These are phyloP conservation scores for Lithophane semibrunnea DNA, from an alignment of 2,888 invertebrate species.

Conservation along the genomic window DNA sequence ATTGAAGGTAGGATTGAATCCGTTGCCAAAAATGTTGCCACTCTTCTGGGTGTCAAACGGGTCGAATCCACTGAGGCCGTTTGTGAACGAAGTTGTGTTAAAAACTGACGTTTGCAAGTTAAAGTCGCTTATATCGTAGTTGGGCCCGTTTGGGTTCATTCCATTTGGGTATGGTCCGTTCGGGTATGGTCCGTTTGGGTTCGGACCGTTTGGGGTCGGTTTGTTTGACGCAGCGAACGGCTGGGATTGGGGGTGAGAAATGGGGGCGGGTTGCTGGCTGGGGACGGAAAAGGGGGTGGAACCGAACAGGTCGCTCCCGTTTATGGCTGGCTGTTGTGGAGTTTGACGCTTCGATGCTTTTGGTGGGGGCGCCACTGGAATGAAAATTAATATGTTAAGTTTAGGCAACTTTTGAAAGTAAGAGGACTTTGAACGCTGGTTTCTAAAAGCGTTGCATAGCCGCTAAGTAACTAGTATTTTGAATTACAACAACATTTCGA, in stretches of 20 bases:
- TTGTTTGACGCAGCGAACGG: conserved; percentile 70
- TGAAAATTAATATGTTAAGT: conserved; percentile 9
- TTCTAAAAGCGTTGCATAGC: background rate
- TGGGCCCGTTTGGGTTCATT: conserved; percentile 76
- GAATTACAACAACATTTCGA: background rate
- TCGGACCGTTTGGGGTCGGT: conserved; percentile 70
- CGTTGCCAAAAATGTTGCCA: conserved; percentile 85
- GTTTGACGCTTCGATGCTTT: conserved; percentile 91
- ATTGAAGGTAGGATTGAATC: conserved; percentile 83
- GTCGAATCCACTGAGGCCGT: conserved; percentile 91
- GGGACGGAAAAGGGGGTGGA: conserved; percentile 93
- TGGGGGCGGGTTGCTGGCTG: conserved; percentile 62
- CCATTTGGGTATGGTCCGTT: conserved; percentile 38
- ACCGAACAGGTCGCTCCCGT: conserved; percentile 94
- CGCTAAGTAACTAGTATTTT: background rate
- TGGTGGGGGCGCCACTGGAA: conserved; percentile 96
- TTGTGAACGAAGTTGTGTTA: conserved; percentile 81
- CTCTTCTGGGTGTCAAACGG: conserved; percentile 96
- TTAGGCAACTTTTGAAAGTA: background rate
- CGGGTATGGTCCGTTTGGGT: conserved; percentile 35
- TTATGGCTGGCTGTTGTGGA: conserved; percentile 81
- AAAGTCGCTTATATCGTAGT: conserved; percentile 88
- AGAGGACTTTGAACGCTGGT: background rate
- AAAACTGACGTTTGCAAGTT: conserved; percentile 87
- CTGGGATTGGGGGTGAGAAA: conserved; percentile 42